Conservation (phyloP, 2,113 vertebrate species). For the Hippoglossus stenolepis region DNA sequence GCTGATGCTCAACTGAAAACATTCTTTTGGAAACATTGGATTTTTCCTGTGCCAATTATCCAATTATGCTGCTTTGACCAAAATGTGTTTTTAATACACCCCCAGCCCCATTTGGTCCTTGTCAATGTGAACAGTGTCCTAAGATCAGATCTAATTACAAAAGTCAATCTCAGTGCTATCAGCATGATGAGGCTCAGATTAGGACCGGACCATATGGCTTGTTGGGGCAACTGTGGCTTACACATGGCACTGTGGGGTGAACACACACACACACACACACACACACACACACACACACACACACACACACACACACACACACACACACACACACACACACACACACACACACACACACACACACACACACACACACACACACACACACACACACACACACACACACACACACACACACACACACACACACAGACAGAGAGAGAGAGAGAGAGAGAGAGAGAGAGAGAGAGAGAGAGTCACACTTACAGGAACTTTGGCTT, state of each 20-base stretch:
- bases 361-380: background rate
- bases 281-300: no score
- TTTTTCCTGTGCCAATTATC: background rate
- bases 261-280: slow-evolving; percentile 24
- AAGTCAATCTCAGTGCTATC: slow-evolving; percentile 72
- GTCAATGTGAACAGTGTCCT: slow-evolving; percentile 24
- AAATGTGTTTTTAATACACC: slow-evolving; percentile 31
- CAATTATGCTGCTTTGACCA: background rate
- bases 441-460: no score
- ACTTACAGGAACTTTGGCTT: slow-evolving; percentile 49
- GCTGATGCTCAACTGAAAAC: background rate
- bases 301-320: no score
- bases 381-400: no score
- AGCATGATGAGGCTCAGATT: slow-evolving; percentile 76
- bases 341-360: slow-evolving; percentile 32
- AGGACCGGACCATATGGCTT: slow-evolving; percentile 75
- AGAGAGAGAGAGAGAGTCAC: no score
- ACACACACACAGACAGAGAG: slow-evolving; percentile 27
- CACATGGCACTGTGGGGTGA: slow-evolving; percentile 37
- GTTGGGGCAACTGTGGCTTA: slow-evolving; percentile 68
- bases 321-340: slow-evolving; percentile 46
- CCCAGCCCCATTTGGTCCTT: slow-evolving; percentile 15
- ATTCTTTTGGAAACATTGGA: background rate
- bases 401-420: slow-evolving; percentile 39
- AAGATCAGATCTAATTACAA: slow-evolving; percentile 79